These are phyloP conservation scores for Nowickia ferox DNA, from an alignment of 2,888 invertebrate genomes.

Conservation along the genomic window DNA sequence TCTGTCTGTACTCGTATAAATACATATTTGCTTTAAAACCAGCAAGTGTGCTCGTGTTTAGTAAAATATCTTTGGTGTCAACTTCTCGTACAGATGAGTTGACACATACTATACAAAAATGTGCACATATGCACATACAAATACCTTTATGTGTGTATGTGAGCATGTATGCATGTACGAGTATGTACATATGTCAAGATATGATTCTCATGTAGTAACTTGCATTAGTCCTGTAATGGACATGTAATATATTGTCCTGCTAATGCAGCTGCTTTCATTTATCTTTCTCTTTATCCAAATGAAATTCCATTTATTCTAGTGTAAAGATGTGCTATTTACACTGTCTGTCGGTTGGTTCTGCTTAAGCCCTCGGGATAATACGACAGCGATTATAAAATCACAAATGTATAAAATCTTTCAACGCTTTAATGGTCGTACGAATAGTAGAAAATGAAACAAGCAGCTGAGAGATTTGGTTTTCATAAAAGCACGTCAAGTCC, in stretches of 20 bases:
- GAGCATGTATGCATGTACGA: neutral
- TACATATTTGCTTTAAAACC: constrained; percentile 6
- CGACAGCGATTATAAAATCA: constrained; percentile 67
- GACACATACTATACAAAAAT: neutral
- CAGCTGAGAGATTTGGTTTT: constrained; percentile 19
- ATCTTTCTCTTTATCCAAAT: neutral
- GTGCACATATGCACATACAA: neutral
- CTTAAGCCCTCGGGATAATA: constrained; percentile 51
- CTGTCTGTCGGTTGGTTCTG: neutral
- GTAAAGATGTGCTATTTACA: neutral
- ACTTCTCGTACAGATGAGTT: constrained; percentile 6
- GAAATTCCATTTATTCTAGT: constrained; percentile 24
- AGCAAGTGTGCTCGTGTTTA: constrained; percentile 4
- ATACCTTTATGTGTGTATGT: neutral
- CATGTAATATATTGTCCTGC: constrained; percentile 45
- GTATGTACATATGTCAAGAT: neutral
- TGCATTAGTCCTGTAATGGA: constrained; percentile 42
- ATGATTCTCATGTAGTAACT: neutral
- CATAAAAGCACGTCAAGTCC: constrained; percentile 25
- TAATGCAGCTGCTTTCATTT: constrained; percentile 22
- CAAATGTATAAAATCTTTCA: constrained; percentile 65
- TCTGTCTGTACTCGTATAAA: too few species aligned
- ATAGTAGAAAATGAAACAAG: constrained; percentile 14
- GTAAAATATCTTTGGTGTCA: constrained; percentile 51
- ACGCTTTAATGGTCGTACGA: constrained; percentile 55